Percentiles rank a stretch among this genome's conserved stretches.
Evolutionary conservation across 2,113 vertebrate genomes (phyloP).

Genomic region (Hystrix brachyura): DNA sequence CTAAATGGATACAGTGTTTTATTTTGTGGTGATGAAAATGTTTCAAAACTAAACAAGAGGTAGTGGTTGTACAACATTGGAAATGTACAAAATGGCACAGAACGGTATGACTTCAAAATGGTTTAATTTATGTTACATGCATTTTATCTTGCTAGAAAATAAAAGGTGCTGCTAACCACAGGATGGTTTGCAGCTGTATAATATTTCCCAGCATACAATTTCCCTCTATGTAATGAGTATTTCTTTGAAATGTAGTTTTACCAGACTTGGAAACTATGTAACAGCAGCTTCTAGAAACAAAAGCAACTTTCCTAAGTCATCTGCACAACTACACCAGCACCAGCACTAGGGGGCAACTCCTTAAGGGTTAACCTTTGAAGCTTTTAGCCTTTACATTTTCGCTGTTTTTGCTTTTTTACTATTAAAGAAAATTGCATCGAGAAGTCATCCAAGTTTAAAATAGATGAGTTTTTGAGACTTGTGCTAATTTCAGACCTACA

Average conservation of each 20-base stretch:
- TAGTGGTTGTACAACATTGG: background rate
- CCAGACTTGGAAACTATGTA: background rate
- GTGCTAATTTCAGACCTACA: background rate
- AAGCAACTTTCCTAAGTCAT: background rate
- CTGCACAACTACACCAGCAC: background rate
- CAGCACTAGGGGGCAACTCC: background rate
- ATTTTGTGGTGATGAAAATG: background rate
- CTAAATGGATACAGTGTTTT: background rate
- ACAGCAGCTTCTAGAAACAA: background rate
- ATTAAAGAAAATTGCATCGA: conserved; percentile 12
- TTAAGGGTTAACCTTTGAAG: conserved; percentile 33
- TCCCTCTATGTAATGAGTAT: background rate
- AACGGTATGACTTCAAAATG: background rate
- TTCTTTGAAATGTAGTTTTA: background rate
- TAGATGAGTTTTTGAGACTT: conserved; percentile 21
- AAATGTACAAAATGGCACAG: background rate
- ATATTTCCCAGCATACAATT: background rate
- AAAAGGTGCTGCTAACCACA: background rate
- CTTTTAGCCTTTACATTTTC: background rate
- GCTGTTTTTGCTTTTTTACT: conserved; percentile 11
- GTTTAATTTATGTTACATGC: background rate
- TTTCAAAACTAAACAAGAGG: background rate
- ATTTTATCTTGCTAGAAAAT: background rate
- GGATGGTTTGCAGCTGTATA: background rate
- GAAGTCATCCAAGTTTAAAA: conserved; percentile 20